Percentiles rank a stretch among this genome's conserved stretches.
phyloP scores from a whole-genome alignment of 2,888 invertebrate species.

The Orthosia incerta region DNA sequence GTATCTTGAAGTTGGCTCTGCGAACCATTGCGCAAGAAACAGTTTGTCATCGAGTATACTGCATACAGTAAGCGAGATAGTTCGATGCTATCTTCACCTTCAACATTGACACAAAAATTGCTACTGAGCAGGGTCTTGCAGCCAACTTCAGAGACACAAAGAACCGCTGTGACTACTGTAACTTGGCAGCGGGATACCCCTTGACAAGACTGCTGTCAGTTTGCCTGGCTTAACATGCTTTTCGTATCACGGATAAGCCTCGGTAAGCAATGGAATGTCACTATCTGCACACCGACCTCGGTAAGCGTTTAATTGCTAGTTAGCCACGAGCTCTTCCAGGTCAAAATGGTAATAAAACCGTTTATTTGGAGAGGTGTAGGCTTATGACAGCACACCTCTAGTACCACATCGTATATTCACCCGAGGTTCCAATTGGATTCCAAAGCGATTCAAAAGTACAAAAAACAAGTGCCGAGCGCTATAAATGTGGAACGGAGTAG shows the following conservation, averaged over 20 bases:
- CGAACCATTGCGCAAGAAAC: too few relatives aligned
- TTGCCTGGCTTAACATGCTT: background rate
- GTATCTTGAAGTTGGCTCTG: too few relatives aligned
- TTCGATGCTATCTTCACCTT: too few relatives aligned
- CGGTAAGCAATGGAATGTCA: background rate
- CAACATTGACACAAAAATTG: too few relatives aligned
- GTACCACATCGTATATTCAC: constrained; percentile 21
- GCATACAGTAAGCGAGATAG: too few relatives aligned
- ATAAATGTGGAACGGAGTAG: constrained; percentile 17
- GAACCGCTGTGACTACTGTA: too few relatives aligned
- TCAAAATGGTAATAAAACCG: background rate
- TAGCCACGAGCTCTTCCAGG: background rate
- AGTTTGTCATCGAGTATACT: too few relatives aligned
- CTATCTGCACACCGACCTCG: background rate
- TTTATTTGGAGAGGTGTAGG: constrained; percentile 27
- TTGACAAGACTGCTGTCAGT: background rate
- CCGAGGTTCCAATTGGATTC: constrained; percentile 41
- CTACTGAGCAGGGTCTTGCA: too few relatives aligned
- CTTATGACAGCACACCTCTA: constrained; percentile 2
- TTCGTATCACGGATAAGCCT: too few relatives aligned
- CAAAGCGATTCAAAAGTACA: constrained; percentile 36
- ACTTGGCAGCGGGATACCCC: too few relatives aligned
- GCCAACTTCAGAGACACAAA: too few relatives aligned
- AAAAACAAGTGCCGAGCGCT: constrained; percentile 45
- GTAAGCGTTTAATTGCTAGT: background rate